Base-by-base conservation (phyloP, 2,888 invertebrate species). In the Diarsia rubi region DNA sequence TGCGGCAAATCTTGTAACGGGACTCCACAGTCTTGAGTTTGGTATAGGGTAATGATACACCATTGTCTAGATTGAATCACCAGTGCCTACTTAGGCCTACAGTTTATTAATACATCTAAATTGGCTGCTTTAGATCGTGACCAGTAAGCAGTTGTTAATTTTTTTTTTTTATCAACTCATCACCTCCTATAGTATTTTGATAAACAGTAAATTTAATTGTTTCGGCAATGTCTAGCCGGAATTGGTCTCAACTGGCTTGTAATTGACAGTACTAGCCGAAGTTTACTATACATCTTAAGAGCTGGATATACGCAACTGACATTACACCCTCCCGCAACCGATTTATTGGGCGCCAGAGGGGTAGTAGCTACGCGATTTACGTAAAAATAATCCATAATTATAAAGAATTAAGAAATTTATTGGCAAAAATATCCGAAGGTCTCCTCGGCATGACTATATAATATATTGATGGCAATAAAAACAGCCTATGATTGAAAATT, bases 131-230 rank as follows among this genome's bases (percentile, higher is more conserved):
- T 1, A 42, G 21, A 6, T 14, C n/a, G 12, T 62, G 42, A 62
- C 14, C 0, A 62, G 14, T 21, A 0, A 8, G 42, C 42, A 42
- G n/a, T 62, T 57, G 3, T 72, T 83, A 79, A 42, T 21, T 24
- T 75, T 52, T 0, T 8, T 45, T 27, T 65, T 42, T 3, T 80
- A 21, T 71, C 16, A 49, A 27, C 24, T 44, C 16, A 24, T 45
- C 6, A 45, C 24, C 24, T 45, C 8, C 11, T 45, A 57, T 45
- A 5, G 0, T 12, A 5, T 19, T 47, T 6, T 42, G 16, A 45
- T 45, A 11, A 65, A 31, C 9, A 14, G 45, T 27, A 42, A n/a
- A 24, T 24, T 11, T 16, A 14, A 42, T n/a, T n/a, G 31, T 44
- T 31, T 37, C 27, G 16, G 16, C 8, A 1, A 59, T 24, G 14